Conservation (phyloP, 53 echinoderm and acorn worm genomes). For the Stichopus horrens region DNA sequence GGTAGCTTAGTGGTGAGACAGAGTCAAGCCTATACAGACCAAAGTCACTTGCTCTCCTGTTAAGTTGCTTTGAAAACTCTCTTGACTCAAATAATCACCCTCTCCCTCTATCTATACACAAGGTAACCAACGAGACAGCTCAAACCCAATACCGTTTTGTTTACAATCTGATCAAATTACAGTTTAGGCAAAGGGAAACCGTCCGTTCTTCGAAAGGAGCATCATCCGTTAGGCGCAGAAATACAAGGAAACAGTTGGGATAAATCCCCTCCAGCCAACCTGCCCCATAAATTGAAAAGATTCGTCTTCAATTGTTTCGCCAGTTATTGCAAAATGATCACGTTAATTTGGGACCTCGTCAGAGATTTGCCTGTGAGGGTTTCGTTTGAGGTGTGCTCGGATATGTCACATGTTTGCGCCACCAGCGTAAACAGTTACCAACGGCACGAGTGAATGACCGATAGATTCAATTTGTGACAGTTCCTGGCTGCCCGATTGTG, state of each 20-base stretch:
- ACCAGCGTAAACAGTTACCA: slow-evolving; percentile 42
- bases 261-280: slow-evolving; percentile 43
- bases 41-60: not conserved
- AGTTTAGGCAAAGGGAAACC: slow-evolving; percentile 31
- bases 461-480: slow-evolving; percentile 53
- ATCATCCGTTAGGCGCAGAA: slow-evolving; percentile 39
- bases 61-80: not conserved
- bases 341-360: slow-evolving; percentile 50
- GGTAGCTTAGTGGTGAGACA: no score
- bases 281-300: slow-evolving; percentile 53
- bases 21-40: no score
- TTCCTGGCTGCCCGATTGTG: slow-evolving; percentile 48
- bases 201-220: slow-evolving; percentile 25
- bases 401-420: slow-evolving; percentile 50
- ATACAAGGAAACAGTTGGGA: slow-evolving; percentile 52
- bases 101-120: not conserved
- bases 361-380: slow-evolving; percentile 47
- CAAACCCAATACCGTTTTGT: slow-evolving; percentile 47
- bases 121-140: slow-evolving; percentile 16
- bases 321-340: slow-evolving; percentile 51
- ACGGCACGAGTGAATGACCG: slow-evolving; percentile 53
- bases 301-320: slow-evolving; percentile 49
- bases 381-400: slow-evolving; percentile 42
- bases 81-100: not conserved
- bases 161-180: slow-evolving; percentile 45